Evolutionary conservation across 2,113 vertebrate genomes (phyloP).

Genomic region (Nematolebias whitei): DNA sequence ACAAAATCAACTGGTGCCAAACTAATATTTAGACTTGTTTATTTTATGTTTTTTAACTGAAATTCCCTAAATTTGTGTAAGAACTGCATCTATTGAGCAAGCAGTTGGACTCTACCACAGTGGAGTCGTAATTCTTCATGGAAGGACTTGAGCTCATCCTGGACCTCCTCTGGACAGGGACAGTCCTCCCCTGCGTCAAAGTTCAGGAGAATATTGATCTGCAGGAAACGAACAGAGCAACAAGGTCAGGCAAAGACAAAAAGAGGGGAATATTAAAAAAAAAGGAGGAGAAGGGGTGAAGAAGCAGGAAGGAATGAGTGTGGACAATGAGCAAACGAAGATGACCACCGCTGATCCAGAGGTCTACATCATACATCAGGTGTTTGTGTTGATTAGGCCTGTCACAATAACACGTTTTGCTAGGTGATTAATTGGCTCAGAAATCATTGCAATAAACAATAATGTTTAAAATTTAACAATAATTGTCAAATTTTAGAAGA

Average conservation of each 20-base stretch:
- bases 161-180: conserved; percentile 92
- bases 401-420: too few relatives aligned
- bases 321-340: not conserved
- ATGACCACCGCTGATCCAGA: too few relatives aligned
- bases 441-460: too few relatives aligned
- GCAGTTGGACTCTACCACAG: conserved; percentile 82
- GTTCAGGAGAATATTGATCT: conserved; percentile 98
- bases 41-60: not conserved
- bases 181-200: conserved; percentile 94
- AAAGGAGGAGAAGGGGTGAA: not conserved
- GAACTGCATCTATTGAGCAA: not conserved
- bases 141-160: conserved; percentile 89
- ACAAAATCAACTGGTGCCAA: not conserved
- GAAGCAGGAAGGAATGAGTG: not conserved
- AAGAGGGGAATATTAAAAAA: not conserved
- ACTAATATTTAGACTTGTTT: not conserved
- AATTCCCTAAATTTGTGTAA: not conserved
- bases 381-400: too few relatives aligned
- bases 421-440: too few relatives aligned
- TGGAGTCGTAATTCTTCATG: conserved; percentile 94
- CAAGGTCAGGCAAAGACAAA: not conserved
- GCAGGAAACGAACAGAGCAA: conserved; percentile 26
- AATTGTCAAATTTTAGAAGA: too few relatives aligned
- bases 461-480: too few relatives aligned
- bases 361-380: too few relatives aligned